These are phyloP conservation scores for Solen grandis DNA, from an alignment of 1,140 invertebrate genomes.

Conservation along the genomic window DNA sequence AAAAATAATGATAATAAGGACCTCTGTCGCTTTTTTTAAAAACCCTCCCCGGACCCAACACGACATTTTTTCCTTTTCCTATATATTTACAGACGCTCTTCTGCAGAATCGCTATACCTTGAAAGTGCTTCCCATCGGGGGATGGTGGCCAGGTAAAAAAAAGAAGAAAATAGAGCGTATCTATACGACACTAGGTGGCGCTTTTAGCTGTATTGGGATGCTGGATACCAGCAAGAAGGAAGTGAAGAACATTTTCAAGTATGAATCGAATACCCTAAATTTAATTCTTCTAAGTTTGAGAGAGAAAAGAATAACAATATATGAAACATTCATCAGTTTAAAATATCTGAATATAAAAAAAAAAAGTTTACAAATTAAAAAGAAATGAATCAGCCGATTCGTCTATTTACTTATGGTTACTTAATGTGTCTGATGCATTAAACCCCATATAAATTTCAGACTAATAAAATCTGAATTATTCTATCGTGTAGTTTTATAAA, in stretches of 20 bases:
- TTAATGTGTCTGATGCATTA: not conserved
- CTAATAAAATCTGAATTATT: not conserved
- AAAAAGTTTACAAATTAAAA: no score
- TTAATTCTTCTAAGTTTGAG: no score
- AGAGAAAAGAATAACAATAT: no score
- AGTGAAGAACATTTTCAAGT: slow-evolving; percentile 32
- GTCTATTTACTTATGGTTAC: not conserved
- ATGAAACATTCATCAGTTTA: no score
- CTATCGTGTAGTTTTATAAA: not conserved
- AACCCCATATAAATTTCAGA: not conserved
- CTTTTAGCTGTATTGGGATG: slow-evolving; percentile 50
- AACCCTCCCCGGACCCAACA: not conserved
- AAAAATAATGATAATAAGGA: not conserved
- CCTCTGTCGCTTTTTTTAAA: not conserved
- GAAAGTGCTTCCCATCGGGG: not conserved
- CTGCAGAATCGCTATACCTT: not conserved
- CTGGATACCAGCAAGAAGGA: slow-evolving; percentile 40
- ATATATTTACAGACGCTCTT: not conserved
- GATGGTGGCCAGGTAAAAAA: slow-evolving; percentile 21
- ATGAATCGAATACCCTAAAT: not conserved
- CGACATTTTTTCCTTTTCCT: not conserved
- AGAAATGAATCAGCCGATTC: no score
- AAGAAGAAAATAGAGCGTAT: slow-evolving; percentile 33
- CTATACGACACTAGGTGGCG: slow-evolving; percentile 42
- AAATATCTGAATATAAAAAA: no score